Percentiles rank a stretch among this genome's conserved stretches.
Evolutionary conservation across 1,140 invertebrate species (phyloP).

Genomic region (Dendrolimus punctatus): DNA sequence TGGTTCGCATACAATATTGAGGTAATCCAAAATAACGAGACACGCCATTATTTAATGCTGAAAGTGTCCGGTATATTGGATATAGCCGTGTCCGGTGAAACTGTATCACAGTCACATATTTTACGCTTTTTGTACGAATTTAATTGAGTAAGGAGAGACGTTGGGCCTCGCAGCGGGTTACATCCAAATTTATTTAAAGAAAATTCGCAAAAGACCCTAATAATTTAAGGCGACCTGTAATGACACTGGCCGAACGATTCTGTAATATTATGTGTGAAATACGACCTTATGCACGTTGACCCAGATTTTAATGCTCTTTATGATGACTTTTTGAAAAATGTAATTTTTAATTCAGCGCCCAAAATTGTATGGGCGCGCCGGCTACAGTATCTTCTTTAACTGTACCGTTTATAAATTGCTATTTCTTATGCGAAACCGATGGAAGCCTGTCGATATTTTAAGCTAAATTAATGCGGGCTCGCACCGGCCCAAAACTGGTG

Average conservation of each 20-base stretch:
- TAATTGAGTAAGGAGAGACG: constrained; percentile 63
- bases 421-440: constrained; percentile 55
- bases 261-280: constrained; percentile 67
- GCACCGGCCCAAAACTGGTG: constrained; percentile 29
- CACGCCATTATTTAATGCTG: constrained; percentile 54
- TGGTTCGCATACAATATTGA: constrained; percentile 36
- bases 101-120: constrained; percentile 66
- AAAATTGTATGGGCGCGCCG: constrained; percentile 39
- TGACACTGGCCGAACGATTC: constrained; percentile 45
- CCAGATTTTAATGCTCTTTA: constrained; percentile 65
- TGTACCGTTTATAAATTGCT: constrained; percentile 64
- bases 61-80: constrained; percentile 29
- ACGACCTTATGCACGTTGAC: constrained; percentile 55
- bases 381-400: constrained; percentile 52
- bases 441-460: constrained; percentile 63
- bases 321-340: constrained; percentile 70
- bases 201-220: constrained; percentile 54
- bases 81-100: constrained; percentile 34
- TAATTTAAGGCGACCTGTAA: constrained; percentile 54
- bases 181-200: constrained; percentile 59
- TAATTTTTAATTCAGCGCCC: constrained; percentile 61
- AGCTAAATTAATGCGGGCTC: constrained; percentile 53
- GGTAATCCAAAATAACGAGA: constrained; percentile 63
- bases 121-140: constrained; percentile 62
- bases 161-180: constrained; percentile 54